A percentile compares a stretch with the other conserved stretches of the same genome.
Conservation (phyloP, 2,113 vertebrate species). For the Myrmecophaga tridactyla region DNA sequence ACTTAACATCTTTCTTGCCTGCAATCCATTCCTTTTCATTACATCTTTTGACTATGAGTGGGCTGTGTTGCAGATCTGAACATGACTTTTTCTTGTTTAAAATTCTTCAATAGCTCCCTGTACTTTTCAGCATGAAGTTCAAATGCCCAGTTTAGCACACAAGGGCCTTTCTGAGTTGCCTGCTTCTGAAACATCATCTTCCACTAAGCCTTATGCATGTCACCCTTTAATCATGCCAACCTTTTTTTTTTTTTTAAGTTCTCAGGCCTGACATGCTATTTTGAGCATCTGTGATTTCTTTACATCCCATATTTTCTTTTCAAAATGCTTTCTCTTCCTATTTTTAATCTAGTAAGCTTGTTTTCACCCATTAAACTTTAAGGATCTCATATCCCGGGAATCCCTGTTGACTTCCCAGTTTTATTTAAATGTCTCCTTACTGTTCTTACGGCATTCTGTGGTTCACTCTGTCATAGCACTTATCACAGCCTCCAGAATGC, state of each 20-base stretch:
- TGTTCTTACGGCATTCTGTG: not conserved
- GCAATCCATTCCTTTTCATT: not conserved
- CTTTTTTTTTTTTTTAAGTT: not conserved
- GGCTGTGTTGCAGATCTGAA: not conserved
- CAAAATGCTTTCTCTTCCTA: not conserved
- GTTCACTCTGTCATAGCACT: not conserved
- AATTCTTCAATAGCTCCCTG: not conserved
- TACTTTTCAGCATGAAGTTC: not conserved
- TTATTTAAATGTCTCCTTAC: not conserved
- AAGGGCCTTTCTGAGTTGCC: not conserved
- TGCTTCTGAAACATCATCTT: not conserved
- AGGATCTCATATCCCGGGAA: not conserved
- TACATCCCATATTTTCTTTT: not conserved
- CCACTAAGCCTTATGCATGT: not conserved
- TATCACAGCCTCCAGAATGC: accelerated
- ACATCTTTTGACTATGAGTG: not conserved
- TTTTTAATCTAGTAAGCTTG: not conserved
- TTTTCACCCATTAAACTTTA: not conserved
- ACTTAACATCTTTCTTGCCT: not conserved
- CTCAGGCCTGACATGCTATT: not conserved
- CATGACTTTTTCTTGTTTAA: not conserved
- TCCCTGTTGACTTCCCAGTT: not conserved
- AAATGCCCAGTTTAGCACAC: not conserved
- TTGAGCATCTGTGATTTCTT: constrained; percentile 5
- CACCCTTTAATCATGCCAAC: not conserved